phyloP scores from a whole-genome alignment of 2,888 invertebrate species.

The Calameuta pallipes region DNA sequence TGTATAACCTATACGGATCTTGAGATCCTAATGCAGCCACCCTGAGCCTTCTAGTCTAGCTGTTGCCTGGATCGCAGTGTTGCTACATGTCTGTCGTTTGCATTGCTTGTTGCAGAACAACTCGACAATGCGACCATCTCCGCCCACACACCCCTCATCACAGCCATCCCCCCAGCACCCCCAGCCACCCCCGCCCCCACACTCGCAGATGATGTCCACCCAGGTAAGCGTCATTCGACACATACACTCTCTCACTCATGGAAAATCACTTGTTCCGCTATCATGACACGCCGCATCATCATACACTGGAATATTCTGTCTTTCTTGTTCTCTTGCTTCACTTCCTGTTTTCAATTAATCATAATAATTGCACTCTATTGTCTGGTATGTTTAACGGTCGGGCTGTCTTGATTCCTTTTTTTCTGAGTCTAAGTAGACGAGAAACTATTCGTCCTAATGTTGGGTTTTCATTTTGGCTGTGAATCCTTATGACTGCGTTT shows the following conservation, averaged over 20 bases:
- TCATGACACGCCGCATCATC: slow-evolving; percentile 52
- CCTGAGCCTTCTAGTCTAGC: slow-evolving; percentile 36
- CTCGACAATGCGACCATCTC: slow-evolving; percentile 85
- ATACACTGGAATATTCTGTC: slow-evolving; percentile 30
- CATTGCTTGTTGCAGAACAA: slow-evolving; percentile 72
- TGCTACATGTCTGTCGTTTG: slow-evolving; percentile 67
- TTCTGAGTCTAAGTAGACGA: neutral
- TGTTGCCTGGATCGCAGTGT: slow-evolving; percentile 65
- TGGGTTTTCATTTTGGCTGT: neutral
- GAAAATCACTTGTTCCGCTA: slow-evolving; percentile 51
- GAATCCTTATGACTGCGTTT: neutral
- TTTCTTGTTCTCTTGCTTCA: neutral
- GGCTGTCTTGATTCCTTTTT: neutral
- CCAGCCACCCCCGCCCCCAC: slow-evolving; percentile 83
- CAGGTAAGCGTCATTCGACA: slow-evolving; percentile 69
- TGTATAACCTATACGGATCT: neutral
- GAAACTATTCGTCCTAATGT: neutral
- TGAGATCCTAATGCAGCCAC: neutral
- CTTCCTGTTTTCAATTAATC: neutral
- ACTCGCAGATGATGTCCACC: slow-evolving; percentile 83
- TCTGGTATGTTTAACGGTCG: neutral
- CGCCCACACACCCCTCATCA: slow-evolving; percentile 88
- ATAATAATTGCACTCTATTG: neutral
- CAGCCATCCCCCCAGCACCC: slow-evolving; percentile 89
- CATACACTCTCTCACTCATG: slow-evolving; percentile 50